Evolutionary conservation across 1,140 invertebrate genomes (phyloP).

Genomic region (Polypedilum pembai): DNA sequence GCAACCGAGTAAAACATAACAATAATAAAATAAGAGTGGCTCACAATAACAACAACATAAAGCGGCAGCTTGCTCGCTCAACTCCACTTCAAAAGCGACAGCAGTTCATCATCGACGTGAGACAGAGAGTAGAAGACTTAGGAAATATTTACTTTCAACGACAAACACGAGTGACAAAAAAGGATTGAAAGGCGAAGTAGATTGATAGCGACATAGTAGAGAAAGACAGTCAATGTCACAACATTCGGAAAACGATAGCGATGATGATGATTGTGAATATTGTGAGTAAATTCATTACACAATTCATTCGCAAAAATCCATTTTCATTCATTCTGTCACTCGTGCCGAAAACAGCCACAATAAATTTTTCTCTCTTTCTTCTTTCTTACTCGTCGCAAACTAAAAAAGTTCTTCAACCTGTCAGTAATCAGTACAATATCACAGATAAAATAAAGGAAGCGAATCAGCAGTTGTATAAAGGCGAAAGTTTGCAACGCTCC

Average conservation of each 20-base stretch:
- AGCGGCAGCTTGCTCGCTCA: neutral
- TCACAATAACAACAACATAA: neutral
- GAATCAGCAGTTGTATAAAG: constrained; percentile 39
- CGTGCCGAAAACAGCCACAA: neutral
- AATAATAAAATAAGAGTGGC: neutral
- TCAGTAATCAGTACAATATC: constrained; percentile 42
- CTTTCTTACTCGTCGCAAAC: neutral
- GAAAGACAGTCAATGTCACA: constrained; percentile 17
- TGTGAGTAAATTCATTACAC: neutral
- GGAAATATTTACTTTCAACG: neutral
- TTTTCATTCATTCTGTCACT: constrained; percentile 18
- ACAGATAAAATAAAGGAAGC: constrained; percentile 43
- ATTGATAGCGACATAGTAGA: constrained; percentile 16
- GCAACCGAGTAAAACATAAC: neutral
- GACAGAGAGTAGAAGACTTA: neutral
- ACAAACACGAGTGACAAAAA: neutral
- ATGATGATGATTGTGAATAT: constrained; percentile 22
- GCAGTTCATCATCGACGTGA: neutral
- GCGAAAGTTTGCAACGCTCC: constrained; percentile 30
- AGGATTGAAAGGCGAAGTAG: neutral
- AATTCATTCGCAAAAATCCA: neutral
- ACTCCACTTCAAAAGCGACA: neutral
- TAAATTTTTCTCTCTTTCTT: neutral
- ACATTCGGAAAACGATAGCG: constrained; percentile 25
- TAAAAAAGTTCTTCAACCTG: constrained; percentile 38